Evolutionary conservation across 2,888 invertebrate genomes (phyloP).

Genomic region (Metallyticus violacea): DNA sequence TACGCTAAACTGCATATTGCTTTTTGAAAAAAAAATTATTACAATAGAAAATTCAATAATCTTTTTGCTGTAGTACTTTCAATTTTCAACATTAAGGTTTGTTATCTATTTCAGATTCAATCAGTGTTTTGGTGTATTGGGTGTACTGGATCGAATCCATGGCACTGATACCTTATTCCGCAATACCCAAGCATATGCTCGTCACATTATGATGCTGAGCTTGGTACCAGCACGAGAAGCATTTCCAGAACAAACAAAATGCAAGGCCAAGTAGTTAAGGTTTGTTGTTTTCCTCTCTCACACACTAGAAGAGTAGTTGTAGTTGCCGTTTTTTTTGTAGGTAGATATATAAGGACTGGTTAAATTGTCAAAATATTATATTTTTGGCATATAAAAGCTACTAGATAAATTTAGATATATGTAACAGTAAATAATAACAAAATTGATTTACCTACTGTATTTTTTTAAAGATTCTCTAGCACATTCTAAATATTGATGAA

Average conservation of each 20-base stretch:
- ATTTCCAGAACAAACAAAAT: constrained; percentile 59
- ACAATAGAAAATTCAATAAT: not conserved
- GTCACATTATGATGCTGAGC: constrained; percentile 71
- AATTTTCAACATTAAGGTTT: not conserved
- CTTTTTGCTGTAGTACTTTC: not conserved
- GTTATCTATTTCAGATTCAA: constrained; percentile 61
- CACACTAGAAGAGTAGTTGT: no score
- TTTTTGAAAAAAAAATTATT: not conserved
- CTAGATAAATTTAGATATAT: no score
- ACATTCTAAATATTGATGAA: no score
- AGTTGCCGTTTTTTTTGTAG: no score
- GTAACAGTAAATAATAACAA: no score
- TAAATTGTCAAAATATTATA: no score
- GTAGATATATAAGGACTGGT: no score
- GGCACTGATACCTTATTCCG: constrained; percentile 78
- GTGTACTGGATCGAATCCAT: constrained; percentile 76
- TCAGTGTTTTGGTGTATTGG: constrained; percentile 79
- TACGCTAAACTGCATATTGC: not conserved
- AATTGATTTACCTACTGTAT: no score
- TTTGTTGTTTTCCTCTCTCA: not conserved
- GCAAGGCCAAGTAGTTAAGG: constrained; percentile 36
- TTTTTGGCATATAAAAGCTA: no score
- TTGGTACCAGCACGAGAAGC: constrained; percentile 63
- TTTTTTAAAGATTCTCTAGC: no score
- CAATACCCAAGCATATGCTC: constrained; percentile 63